A percentile compares a stretch with the other conserved stretches of the same genome.
Conservation (phyloP, 2,113 vertebrate species). For the Istiophorus platypterus region DNA sequence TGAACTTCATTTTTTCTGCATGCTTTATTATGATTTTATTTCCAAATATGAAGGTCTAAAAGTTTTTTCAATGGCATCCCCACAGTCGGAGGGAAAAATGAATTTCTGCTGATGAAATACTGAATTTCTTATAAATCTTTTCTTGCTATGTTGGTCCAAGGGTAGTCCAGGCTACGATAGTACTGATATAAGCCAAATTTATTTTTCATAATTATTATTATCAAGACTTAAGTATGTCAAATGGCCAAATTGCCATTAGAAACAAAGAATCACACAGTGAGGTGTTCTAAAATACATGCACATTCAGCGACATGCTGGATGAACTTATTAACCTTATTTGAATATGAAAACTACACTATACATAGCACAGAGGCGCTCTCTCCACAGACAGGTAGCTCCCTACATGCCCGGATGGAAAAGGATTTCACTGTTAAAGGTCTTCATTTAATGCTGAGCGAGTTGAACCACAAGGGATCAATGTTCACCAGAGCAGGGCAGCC, state of each 20-base stretch:
- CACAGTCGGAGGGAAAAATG: not conserved
- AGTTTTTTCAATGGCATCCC: not conserved
- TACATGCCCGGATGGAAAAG: not conserved
- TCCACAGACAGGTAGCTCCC: not conserved
- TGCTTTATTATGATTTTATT: not conserved
- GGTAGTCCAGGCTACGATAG: not conserved
- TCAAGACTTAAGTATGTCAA: too few relatives aligned
- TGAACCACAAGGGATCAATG: slow-evolving; percentile 57
- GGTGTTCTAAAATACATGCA: not conserved
- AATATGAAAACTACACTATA: not conserved
- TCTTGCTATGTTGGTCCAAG: not conserved
- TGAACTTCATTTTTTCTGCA: not conserved
- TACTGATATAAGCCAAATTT: not conserved
- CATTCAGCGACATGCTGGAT: not conserved
- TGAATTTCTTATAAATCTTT: not conserved
- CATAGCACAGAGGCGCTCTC: not conserved
- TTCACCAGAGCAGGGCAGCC: slow-evolving; percentile 36
- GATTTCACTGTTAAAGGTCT: slow-evolving; percentile 36
- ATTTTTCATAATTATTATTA: too few relatives aligned
- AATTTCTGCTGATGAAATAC: not conserved
- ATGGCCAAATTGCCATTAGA: not conserved
- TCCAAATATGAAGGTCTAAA: not conserved
- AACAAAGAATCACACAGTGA: not conserved
- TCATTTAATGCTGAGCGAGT: slow-evolving; percentile 49
- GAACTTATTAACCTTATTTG: not conserved